Conservation (phyloP, 92 coral and sea anemone genomes). For the Montipora capitata region DNA sequence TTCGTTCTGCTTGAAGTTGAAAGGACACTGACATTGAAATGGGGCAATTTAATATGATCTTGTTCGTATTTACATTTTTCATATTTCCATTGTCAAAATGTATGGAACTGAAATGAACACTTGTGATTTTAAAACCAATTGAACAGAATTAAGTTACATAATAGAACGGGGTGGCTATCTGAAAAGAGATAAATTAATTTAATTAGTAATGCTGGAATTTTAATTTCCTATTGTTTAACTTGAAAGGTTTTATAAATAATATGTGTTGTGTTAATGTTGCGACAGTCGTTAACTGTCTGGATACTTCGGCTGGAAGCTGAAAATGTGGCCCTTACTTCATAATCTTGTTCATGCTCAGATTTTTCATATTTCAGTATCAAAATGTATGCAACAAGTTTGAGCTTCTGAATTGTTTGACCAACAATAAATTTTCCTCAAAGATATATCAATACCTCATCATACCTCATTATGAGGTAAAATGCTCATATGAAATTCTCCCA, state of each 20-base stretch:
- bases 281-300: not conserved
- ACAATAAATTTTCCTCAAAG: not conserved
- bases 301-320: not conserved
- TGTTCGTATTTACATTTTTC: conserved; percentile 2
- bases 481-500: not conserved
- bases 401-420: not conserved
- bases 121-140: conserved; percentile 20
- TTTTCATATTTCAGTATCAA: not conserved
- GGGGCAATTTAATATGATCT: not conserved
- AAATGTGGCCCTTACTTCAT: not conserved
- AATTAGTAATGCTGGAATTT: conserved; percentile 33
- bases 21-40: not conserved
- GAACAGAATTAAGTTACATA: conserved; percentile 29
- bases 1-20: not conserved
- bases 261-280: not conserved
- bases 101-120: not conserved
- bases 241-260: conserved; percentile 24
- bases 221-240: conserved; percentile 11
- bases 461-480: not conserved
- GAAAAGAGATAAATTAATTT: conserved; percentile 17
- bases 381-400: not conserved
- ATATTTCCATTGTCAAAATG: not conserved
- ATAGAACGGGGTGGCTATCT: conserved; percentile 13
- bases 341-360: not conserved
- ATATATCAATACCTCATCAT: not conserved